These are phyloP conservation scores for Andrena marginata DNA, from an alignment of 2,888 invertebrate species.

Conservation along the genomic window DNA sequence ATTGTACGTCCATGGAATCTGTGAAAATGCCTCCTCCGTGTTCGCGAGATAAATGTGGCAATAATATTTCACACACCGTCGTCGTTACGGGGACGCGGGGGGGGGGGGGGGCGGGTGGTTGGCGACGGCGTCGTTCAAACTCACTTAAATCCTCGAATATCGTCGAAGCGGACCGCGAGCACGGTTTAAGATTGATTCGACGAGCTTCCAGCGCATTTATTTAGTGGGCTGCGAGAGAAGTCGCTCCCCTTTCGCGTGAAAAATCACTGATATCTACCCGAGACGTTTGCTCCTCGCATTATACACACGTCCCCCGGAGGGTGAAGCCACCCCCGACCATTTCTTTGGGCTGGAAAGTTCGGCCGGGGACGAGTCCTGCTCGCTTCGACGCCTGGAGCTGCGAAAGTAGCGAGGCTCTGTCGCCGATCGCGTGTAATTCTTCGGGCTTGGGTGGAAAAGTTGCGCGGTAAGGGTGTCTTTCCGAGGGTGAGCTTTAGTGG, in stretches of 20 bases:
- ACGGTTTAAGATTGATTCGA: constrained; percentile 62
- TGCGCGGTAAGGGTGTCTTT: neutral
- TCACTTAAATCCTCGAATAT: constrained; percentile 62
- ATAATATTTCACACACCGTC: constrained; percentile 56
- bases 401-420: neutral
- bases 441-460: neutral
- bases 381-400: neutral
- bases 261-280: constrained; percentile 65
- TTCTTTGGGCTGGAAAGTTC: constrained; percentile 1
- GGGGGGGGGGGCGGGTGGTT: neutral
- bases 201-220: constrained; percentile 73
- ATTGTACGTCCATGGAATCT: constrained; percentile 29
- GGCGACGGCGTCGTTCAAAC: constrained; percentile 55
- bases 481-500: no score
- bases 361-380: constrained; percentile 18
- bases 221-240: constrained; percentile 68
- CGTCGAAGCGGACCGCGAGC: constrained; percentile 43
- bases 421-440: constrained; percentile 6
- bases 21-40: constrained; percentile 26
- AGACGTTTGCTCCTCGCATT: constrained; percentile 59
- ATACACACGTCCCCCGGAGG: constrained; percentile 13
- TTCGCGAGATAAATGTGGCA: constrained; percentile 55
- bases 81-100: constrained; percentile 12
- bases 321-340: neutral
- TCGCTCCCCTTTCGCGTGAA: constrained; percentile 51